A percentile compares a stretch with the other conserved stretches of the same genome.
phyloP scores from a whole-genome alignment of 2,113 vertebrate species.

The Scomber japonicus region DNA sequence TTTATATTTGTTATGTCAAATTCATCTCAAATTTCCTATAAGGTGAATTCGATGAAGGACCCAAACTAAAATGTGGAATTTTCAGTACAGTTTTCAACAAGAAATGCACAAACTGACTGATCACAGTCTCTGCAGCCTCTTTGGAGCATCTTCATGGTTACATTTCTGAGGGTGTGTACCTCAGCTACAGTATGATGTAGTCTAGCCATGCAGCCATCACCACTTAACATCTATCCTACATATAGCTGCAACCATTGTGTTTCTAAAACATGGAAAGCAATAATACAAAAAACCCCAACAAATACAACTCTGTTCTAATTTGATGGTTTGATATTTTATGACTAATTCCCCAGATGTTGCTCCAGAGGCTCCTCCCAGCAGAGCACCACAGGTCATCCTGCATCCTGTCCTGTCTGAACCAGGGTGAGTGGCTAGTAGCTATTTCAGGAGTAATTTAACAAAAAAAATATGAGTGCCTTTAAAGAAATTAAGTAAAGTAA shows the following conservation, averaged over 20 bases:
- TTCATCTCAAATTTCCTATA: neutral
- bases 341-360: conserved; percentile 88
- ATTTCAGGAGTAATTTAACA: neutral
- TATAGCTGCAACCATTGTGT: neutral
- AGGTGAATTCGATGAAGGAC: neutral
- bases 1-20: neutral
- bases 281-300: neutral
- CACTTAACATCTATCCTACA: neutral
- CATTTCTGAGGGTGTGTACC: no score
- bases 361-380: conserved; percentile 91
- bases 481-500: conserved; percentile 13
- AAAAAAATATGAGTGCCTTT: neutral
- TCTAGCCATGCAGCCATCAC: neutral
- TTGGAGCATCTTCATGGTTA: no score
- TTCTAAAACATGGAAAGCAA: neutral
- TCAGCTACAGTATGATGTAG: neutral
- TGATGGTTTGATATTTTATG: conserved; percentile 32
- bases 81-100: no score
- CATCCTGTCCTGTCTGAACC: conserved; percentile 95
- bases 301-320: neutral
- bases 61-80: neutral
- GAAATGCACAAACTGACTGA: no score
- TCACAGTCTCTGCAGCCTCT: no score
- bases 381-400: conserved; percentile 95
- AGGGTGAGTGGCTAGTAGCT: conserved; percentile 86